A percentile compares a stretch with the other conserved stretches of the same genome.
Conservation (phyloP, 2,797 vertebrate species). For the Agapornis canus region DNA sequence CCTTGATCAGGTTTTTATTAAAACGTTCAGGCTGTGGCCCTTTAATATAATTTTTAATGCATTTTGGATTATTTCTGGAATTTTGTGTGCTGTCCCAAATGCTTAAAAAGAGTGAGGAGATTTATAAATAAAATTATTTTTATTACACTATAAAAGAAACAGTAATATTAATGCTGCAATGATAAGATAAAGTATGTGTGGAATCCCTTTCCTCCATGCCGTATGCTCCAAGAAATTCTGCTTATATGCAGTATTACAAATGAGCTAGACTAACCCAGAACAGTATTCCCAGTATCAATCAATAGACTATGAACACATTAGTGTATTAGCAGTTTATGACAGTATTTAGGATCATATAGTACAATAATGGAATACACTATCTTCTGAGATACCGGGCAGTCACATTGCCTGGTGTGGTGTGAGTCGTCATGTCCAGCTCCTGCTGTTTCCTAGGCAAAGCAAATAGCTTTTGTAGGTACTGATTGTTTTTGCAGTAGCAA, state of each 20-base stretch:
- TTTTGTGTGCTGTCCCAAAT: neutral
- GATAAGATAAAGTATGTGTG: conserved; percentile 14
- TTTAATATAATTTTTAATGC: conserved; percentile 46
- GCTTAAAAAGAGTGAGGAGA: neutral
- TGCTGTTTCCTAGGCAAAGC: conserved; percentile 37
- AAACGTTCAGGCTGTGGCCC: conserved; percentile 3
- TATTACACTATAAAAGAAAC: conserved; percentile 19
- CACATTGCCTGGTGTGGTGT: neutral
- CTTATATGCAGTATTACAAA: conserved; percentile 43
- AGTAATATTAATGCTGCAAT: neutral
- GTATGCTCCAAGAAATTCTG: conserved; percentile 7
- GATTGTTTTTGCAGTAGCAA: conserved; percentile 35
- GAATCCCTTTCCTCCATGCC: neutral
- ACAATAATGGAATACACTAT: conserved; percentile 36
- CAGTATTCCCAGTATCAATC: conserved; percentile 38
- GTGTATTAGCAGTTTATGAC: conserved; percentile 67
- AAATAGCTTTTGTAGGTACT: conserved; percentile 26
- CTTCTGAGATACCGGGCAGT: conserved; percentile 10
- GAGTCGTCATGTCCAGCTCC: neutral
- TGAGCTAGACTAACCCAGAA: conserved; percentile 36
- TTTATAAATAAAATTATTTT: conserved; percentile 45
- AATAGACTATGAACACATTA: conserved; percentile 65
- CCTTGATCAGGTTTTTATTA: conserved; percentile 44
- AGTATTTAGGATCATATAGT: conserved; percentile 56
- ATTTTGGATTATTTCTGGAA: conserved; percentile 40